Conservation (phyloP, 1,140 invertebrate genomes). For the Magallana angulata region DNA sequence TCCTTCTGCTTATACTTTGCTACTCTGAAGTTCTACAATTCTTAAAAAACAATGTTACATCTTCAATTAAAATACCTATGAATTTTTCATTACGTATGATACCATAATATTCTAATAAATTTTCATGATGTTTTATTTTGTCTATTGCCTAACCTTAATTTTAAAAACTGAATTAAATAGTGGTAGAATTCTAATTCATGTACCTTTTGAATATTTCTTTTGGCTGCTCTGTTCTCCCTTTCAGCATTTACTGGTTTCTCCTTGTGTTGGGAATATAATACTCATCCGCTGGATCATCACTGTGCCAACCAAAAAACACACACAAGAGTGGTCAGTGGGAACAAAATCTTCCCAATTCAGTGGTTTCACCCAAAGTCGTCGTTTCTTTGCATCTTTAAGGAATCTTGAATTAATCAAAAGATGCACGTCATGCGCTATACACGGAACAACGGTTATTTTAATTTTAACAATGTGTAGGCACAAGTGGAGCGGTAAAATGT, state of each 20-base stretch:
- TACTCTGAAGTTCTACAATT: background rate
- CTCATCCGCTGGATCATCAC: background rate
- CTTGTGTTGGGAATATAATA: constrained; percentile 28
- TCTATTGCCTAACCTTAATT: too few relatives aligned
- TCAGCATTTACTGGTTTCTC: background rate
- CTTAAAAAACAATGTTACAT: background rate
- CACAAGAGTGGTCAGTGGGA: background rate
- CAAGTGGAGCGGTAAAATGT: constrained; percentile 50
- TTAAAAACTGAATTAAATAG: too few relatives aligned
- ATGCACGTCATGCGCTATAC: constrained; percentile 44
- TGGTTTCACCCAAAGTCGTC: constrained; percentile 23
- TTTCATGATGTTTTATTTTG: too few relatives aligned
- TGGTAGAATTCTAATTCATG: too few relatives aligned
- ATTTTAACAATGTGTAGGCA: constrained; percentile 53
- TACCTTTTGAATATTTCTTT: background rate
- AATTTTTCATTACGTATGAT: too few relatives aligned
- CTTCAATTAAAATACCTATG: too few relatives aligned
- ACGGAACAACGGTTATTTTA: constrained; percentile 36
- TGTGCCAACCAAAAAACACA: constrained; percentile 37
- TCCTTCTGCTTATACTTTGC: background rate
- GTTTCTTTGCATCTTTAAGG: constrained; percentile 33
- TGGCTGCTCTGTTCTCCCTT: background rate
- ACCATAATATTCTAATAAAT: too few relatives aligned
- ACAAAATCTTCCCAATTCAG: constrained; percentile 40
- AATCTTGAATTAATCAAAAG: constrained; percentile 5